Conservation (phyloP, 2,113 vertebrate genomes). For the Nibea coibor region DNA sequence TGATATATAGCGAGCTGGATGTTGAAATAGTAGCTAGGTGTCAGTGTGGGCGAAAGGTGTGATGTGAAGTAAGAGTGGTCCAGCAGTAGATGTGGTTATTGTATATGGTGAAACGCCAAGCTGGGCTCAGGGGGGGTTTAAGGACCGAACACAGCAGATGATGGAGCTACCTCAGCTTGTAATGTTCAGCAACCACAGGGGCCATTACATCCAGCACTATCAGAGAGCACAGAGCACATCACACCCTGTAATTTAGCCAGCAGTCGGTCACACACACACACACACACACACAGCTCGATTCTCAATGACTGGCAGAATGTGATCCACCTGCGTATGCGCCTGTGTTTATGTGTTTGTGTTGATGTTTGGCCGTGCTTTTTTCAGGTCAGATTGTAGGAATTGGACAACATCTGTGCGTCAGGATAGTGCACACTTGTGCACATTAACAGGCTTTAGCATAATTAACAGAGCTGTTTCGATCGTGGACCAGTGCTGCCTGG, state of each 20-base stretch:
- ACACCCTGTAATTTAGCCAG: constrained; percentile 86
- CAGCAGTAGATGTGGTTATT: constrained; percentile 57
- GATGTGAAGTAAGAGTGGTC: constrained; percentile 39
- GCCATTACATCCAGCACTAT: constrained; percentile 78
- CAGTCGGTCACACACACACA: constrained; percentile 65
- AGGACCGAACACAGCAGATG: constrained; percentile 56
- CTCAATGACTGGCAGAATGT: constrained; percentile 60
- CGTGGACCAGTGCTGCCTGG: constrained; percentile 49
- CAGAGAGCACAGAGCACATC: constrained; percentile 79
- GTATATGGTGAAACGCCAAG: constrained; percentile 57
- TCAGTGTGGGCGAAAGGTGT: constrained; percentile 37
- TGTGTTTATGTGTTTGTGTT: constrained; percentile 43
- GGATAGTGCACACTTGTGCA: constrained; percentile 45
- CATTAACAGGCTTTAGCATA: constrained; percentile 76
- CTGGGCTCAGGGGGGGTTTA: constrained; percentile 51
- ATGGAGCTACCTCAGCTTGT: constrained; percentile 77
- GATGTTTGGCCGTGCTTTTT: constrained; percentile 40
- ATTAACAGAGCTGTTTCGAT: constrained; percentile 82
- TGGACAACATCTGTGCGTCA: constrained; percentile 36
- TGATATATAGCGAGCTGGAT: constrained; percentile 61
- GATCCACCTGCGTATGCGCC: constrained; percentile 56
- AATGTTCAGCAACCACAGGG: constrained; percentile 83
- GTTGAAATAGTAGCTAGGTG: constrained; percentile 54
- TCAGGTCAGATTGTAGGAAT: constrained; percentile 45
- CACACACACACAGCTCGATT: constrained; percentile 38